Evolutionary conservation across 2,797 vertebrate genomes (phyloP).

Genomic region (Tragopan temminckii): DNA sequence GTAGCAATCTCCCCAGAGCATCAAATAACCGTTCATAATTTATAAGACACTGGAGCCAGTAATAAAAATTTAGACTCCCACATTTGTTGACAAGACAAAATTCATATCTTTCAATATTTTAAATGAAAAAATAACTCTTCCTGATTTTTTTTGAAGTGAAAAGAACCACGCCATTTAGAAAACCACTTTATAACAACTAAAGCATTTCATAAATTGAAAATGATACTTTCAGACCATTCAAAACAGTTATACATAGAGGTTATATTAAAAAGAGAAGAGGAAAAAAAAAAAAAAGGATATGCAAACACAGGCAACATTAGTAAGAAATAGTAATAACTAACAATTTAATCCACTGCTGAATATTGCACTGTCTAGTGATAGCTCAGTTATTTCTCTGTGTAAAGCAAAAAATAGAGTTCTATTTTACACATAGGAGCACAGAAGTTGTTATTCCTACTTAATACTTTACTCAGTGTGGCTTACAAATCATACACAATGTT

Average conservation of each 20-base stretch:
- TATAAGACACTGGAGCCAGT: neutral
- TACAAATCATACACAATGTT: neutral
- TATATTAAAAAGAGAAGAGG: neutral
- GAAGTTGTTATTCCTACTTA: neutral
- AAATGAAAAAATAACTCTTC: neutral
- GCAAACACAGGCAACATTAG: neutral
- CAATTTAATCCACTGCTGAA: neutral
- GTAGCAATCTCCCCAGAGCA: neutral
- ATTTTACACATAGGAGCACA: neutral
- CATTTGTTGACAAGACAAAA: neutral
- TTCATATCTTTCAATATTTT: neutral
- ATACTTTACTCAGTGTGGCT: neutral
- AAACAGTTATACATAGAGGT: neutral
- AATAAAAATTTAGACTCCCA: neutral
- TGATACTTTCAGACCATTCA: neutral
- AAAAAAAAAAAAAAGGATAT: neutral
- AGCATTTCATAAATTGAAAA: neutral
- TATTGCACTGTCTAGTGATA: neutral
- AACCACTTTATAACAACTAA: neutral
- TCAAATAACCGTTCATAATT: neutral
- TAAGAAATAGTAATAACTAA: neutral
- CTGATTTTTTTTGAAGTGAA: neutral
- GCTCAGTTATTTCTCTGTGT: neutral
- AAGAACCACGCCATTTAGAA: neutral
- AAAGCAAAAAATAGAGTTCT: neutral